Conservation (phyloP, 2,888 invertebrate species). For the Tridacna gigas region DNA sequence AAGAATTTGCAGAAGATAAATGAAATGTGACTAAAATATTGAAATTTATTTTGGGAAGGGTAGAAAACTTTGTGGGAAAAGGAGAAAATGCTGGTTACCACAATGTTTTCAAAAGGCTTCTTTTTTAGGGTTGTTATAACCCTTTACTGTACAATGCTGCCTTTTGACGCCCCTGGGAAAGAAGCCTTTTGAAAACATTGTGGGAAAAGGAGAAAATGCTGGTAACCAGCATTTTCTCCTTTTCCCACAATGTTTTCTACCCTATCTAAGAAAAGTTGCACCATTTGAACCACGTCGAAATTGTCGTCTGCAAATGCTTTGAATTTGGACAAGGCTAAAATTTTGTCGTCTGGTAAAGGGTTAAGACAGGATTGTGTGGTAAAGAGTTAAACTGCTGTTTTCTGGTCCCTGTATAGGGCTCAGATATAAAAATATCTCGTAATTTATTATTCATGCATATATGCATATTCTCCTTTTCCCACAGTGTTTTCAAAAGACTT, state of each 20-base stretch:
- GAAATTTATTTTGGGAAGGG: too few species aligned
- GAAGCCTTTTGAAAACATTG: neutral
- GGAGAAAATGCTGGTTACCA: neutral
- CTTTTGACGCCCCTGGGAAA: neutral
- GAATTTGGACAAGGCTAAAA: neutral
- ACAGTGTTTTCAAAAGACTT: too few species aligned
- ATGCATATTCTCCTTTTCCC: too few species aligned
- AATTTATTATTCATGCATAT: too few species aligned
- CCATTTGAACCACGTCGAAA: neutral
- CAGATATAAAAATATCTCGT: too few species aligned
- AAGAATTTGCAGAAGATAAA: too few species aligned
- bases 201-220: neutral
- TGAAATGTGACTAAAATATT: too few species aligned
- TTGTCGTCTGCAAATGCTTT: neutral
- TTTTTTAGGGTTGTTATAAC: neutral
- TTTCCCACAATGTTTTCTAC: neutral
- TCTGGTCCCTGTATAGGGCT: too few species aligned
- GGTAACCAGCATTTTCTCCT: constrained; percentile 1
- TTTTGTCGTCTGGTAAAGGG: too few species aligned
- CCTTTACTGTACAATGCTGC: neutral
- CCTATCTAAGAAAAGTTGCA: neutral
- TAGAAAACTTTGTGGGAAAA: neutral
- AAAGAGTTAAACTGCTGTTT: too few species aligned
- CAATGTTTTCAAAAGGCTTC: neutral
- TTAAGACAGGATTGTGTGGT: too few species aligned